Base-by-base conservation (phyloP, 92 coral and sea anemone species). In the Siderastrea siderea region DNA sequence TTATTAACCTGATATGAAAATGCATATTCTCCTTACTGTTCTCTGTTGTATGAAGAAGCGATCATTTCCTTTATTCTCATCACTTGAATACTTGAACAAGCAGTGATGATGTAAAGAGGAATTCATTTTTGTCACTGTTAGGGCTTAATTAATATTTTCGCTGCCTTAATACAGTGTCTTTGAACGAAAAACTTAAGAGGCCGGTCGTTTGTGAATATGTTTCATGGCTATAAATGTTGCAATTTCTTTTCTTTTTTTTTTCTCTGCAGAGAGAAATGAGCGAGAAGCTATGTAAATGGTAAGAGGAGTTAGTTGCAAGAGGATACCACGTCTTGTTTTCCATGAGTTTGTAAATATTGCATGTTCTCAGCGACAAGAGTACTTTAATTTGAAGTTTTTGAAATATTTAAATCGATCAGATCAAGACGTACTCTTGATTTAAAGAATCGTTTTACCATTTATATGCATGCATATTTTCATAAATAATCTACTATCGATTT, bases 181-280 rank as follows among this genome's bases (percentile, higher is more conserved):
- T 14, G 4, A 6, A 63, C 5, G 38, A 26, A 26, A 26, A 26
- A 26, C 38, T 26, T 16, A 7, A 71, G 48, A 71, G 2, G 12
- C 13, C 50, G 13, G 12, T 43, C 16, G 26, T 52, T 75, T 1
- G 19, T 6, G 8, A 15, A 4, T 7, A 15, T 10, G 8, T 43
- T 9, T 47, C 43, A n/a, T 15, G 52, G 3, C 46, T 8, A 11
- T 11, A 0, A 43, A 38, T 9, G 1, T 1, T 45, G 16, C 38
- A 49, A 50, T 47, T 69, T 17, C 69, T 51, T 5, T 16, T 12
- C 46, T 69, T 64, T 71, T 43, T 47, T 66, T 66, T 86, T 86
- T 17, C 47, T 52, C 68, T 84, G 14, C 89, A 92, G 94, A 92
- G 79, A 84, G 75, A 85, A 69, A 88, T 92, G 94, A 92, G 92